A percentile compares a stretch with the other conserved stretches of the same genome.
Evolutionary conservation across 2,888 invertebrate genomes (phyloP).

Genomic region (Limnephilus rhombicus): DNA sequence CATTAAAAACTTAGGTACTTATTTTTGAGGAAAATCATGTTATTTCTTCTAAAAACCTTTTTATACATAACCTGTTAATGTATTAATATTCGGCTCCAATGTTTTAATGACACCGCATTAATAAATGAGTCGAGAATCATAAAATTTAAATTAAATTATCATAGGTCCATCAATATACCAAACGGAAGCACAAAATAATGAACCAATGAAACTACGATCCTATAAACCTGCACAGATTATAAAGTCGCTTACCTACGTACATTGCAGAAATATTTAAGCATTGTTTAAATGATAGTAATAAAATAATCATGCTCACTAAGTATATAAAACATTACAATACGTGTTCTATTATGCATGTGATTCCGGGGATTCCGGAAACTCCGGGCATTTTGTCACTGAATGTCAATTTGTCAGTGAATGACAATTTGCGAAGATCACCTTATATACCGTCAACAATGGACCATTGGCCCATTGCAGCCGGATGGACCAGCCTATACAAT

Average conservation of each 20-base stretch:
- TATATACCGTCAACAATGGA: conserved; percentile 26
- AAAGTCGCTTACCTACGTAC: not conserved
- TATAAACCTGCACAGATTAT: not conserved
- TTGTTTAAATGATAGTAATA: not conserved
- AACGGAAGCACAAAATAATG: not conserved
- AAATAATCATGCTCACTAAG: not conserved
- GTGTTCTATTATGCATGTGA: not conserved
- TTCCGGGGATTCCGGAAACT: not conserved
- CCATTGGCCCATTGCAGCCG: conserved; percentile 16
- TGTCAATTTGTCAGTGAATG: conserved; percentile 18
- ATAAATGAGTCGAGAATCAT: not conserved
- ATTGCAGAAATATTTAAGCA: not conserved
- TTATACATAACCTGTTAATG: not conserved
- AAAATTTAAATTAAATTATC: not conserved
- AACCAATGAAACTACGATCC: not conserved
- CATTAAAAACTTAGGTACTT: not conserved
- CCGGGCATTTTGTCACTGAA: conserved; percentile 20
- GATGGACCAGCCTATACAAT: not conserved
- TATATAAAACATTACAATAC: not conserved
- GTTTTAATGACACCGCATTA: not conserved
- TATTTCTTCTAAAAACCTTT: not conserved
- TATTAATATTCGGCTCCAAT: not conserved
- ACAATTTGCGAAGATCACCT: conserved; percentile 33
- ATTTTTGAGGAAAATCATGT: not conserved
- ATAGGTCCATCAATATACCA: not conserved